phyloP scores from a whole-genome alignment of 2,888 invertebrate species.

The Parasteatoda lunata region DNA sequence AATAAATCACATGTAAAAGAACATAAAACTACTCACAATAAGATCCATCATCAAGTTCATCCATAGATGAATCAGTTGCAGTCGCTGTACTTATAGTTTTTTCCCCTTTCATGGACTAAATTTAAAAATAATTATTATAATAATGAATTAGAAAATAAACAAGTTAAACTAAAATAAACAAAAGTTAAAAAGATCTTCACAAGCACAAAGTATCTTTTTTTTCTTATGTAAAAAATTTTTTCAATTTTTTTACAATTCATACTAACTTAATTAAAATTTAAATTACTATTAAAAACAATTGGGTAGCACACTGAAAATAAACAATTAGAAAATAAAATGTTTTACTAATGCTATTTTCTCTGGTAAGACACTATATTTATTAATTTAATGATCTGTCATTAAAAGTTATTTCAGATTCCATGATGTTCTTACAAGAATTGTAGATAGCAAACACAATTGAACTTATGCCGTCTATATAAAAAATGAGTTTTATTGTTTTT shows the following conservation, averaged over 20 bases:
- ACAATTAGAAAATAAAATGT: too few species aligned
- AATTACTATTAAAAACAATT: background rate
- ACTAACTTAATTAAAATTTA: background rate
- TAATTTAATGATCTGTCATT: too few species aligned
- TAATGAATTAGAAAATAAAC: background rate
- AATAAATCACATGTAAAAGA: too few species aligned
- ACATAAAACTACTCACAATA: slow-evolving; percentile 70
- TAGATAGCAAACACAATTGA: too few species aligned
- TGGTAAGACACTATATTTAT: too few species aligned
- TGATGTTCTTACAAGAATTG: too few species aligned
- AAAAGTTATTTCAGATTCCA: too few species aligned
- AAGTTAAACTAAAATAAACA: background rate
- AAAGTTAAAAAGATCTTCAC: background rate
- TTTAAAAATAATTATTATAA: slow-evolving; percentile 70
- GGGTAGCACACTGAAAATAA: background rate
- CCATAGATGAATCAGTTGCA: slow-evolving; percentile 76
- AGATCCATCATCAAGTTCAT: slow-evolving; percentile 77
- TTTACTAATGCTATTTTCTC: too few species aligned
- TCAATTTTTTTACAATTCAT: too few species aligned
- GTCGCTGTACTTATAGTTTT: slow-evolving; percentile 74
- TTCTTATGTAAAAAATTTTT: too few species aligned
- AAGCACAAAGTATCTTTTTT: background rate
- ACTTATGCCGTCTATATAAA: too few species aligned
- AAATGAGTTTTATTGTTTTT: too few species aligned
- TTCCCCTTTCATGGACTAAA: slow-evolving; percentile 78